A percentile compares a stretch with the other conserved stretches of the same genome.
phyloP scores from a whole-genome alignment of 2,113 vertebrate species.

The Symphodus melops region DNA sequence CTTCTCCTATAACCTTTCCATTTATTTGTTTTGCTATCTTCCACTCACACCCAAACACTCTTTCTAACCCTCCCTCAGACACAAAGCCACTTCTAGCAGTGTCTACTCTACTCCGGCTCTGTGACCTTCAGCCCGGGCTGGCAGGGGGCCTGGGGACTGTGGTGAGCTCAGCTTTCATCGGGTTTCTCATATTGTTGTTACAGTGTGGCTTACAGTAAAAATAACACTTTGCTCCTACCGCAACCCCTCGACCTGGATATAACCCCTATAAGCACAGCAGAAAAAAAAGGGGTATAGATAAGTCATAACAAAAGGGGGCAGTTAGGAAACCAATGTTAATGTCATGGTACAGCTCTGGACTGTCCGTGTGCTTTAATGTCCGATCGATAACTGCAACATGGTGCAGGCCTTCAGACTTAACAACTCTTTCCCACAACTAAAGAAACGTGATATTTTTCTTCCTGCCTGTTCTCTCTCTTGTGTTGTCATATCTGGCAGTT shows the following conservation, averaged over 20 bases:
- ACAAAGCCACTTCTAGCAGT: slow-evolving; percentile 41
- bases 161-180: slow-evolving; percentile 76
- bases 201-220: slow-evolving; percentile 80
- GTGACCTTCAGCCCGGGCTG: slow-evolving; percentile 72
- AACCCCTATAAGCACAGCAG: slow-evolving; percentile 57
- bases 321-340: slow-evolving; percentile 35
- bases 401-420: slow-evolving; percentile 29
- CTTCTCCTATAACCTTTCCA: slow-evolving; percentile 18
- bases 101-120: slow-evolving; percentile 33
- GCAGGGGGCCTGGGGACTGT: slow-evolving; percentile 70
- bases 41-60: not conserved
- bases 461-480: not conserved
- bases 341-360: slow-evolving; percentile 5
- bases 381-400: slow-evolving; percentile 5
- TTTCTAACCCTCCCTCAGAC: slow-evolving; percentile 15
- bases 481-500: not conserved
- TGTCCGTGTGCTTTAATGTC: slow-evolving; percentile 6
- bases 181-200: slow-evolving; percentile 78
- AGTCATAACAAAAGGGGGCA: slow-evolving; percentile 59
- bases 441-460: slow-evolving; percentile 6
- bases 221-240: slow-evolving; percentile 78
- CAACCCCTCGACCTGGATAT: slow-evolving; percentile 73
- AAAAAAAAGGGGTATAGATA: slow-evolving; percentile 55
- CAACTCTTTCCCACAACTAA: not conserved
- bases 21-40: slow-evolving; percentile 9